Evolutionary conservation across 2,113 vertebrate species (phyloP).

Genomic region (Micronycteris hirsuta): DNA sequence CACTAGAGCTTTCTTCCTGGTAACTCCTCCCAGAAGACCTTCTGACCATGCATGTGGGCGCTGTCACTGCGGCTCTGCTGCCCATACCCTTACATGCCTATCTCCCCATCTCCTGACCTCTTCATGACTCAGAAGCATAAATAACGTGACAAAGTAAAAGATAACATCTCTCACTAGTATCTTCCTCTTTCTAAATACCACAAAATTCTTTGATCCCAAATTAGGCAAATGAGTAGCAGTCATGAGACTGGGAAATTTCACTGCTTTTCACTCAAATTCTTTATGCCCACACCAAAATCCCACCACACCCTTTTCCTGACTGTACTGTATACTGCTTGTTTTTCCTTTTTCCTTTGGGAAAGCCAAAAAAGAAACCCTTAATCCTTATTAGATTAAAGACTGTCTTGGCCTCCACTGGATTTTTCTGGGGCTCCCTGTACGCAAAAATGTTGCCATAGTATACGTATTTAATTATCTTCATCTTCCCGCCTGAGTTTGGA

Average conservation of each 20-base stretch:
- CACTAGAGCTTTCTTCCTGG: background rate
- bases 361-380: background rate
- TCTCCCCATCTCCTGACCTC: background rate
- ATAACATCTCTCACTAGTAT: background rate
- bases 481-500: background rate
- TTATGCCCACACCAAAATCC: background rate
- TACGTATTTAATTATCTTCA: background rate
- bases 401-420: background rate
- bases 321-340: background rate
- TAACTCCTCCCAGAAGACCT: background rate
- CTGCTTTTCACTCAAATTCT: background rate
- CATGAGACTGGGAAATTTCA: background rate
- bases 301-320: background rate
- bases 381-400: background rate
- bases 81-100: background rate
- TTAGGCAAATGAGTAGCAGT: background rate
- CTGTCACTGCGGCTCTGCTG: background rate
- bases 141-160: background rate
- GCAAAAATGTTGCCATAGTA: background rate
- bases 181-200: conserved; percentile 16
- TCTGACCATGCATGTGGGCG: background rate
- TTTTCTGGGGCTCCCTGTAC: background rate
- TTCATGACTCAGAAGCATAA: background rate
- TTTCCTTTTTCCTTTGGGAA: background rate
- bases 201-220: background rate